Base-by-base conservation (phyloP, 2,797 vertebrate species). In the Sorex maritimensis region DNA sequence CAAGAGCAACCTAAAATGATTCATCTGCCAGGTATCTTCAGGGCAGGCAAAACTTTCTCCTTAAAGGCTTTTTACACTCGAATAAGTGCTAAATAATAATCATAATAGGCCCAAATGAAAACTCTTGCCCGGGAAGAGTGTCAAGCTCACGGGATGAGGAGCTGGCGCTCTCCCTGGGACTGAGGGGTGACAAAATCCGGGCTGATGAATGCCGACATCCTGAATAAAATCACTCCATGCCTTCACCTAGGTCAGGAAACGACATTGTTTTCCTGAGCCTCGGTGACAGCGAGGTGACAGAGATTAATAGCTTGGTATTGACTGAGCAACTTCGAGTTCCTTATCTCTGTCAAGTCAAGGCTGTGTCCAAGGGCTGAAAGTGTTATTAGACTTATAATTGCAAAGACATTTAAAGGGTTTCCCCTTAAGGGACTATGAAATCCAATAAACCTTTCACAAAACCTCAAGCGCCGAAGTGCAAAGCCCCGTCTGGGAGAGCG, bases 351-450 rank as follows among this genome's bases (percentile, higher is more conserved):
- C 98, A 98, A 98, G 98, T 98, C 98, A 98, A 98, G 98, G 98
- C 98, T 98, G 97, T 98, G 98, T 98, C 98, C 98, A 98, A 98
- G 98, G 98, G 98, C 98, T 98, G 98, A 97, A 97, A 98, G 98
- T 99, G 98, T 99, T 99, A 99, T 99, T 99, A 99, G 99, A 99
- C 98, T 98, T 99, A 99, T 99, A 99, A 99, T 99, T 99, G 99
- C 98, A 96, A 98, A 98, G 98, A 98, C 98, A 98, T 99, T 99
- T 99, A 99, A 99, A 99, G 99, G 98, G 99, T 99, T 99, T 99
- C 98, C 98, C 99, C 99, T 99, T 98, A 98, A 99, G 99, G 99
- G 99, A 98, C 97, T 97, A 97, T 97, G 97, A 98, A 99, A 99
- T 99, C 99, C 99, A 99, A 99, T 99, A 99, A 99, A 99, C 98